Evolutionary conservation across 2,888 invertebrate species (phyloP).

Genomic region (Stenodema calcarata): DNA sequence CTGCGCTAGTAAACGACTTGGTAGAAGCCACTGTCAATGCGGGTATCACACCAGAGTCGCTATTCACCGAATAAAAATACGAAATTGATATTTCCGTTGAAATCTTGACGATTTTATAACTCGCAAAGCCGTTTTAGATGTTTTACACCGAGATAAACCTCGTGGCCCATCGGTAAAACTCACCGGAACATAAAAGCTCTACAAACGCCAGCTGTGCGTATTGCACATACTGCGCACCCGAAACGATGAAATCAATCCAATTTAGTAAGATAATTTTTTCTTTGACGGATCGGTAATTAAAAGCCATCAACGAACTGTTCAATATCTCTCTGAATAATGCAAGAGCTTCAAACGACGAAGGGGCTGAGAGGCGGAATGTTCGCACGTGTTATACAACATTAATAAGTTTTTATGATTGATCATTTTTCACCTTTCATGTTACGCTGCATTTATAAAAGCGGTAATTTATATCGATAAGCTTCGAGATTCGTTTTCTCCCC

Average conservation of each 20-base stretch:
- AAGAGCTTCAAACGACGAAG: background rate
- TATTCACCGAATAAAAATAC: too few species aligned
- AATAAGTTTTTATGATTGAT: constrained; percentile 28
- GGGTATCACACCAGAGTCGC: too few species aligned
- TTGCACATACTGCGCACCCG: background rate
- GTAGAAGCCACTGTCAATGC: too few species aligned
- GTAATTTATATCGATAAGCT: constrained; percentile 33
- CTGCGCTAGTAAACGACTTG: too few species aligned
- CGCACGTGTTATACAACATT: constrained; percentile 25
- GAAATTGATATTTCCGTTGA: too few species aligned
- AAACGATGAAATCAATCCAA: background rate
- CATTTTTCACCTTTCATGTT: constrained; percentile 33
- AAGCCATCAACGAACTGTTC: background rate
- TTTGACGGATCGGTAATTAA: background rate
- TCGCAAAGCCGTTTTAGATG: too few species aligned
- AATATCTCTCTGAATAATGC: background rate
- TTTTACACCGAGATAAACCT: too few species aligned
- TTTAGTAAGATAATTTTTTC: background rate
- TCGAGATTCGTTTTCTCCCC: background rate
- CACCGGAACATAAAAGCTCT: too few species aligned
- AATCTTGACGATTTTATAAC: too few species aligned
- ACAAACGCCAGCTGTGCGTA: background rate
- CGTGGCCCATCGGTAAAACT: too few species aligned
- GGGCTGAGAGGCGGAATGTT: background rate
- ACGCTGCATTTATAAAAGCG: constrained; percentile 26